Evolutionary conservation across 2,113 vertebrate genomes (phyloP).

Genomic region (Phalacrocorax brasilianus): DNA sequence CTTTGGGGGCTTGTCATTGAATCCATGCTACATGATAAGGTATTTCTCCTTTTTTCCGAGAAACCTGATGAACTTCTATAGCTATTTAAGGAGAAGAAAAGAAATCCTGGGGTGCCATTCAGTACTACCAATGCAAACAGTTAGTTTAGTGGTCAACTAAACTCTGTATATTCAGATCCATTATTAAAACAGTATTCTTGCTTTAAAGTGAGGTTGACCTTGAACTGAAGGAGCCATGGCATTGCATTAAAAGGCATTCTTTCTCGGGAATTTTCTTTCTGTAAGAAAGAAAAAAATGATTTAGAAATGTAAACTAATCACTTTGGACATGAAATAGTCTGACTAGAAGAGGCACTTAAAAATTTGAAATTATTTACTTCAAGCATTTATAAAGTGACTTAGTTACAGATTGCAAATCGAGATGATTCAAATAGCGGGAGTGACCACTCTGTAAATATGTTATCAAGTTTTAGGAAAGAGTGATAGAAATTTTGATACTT

Average conservation of each 20-base stretch:
- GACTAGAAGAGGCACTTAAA: not conserved
- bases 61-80: not conserved
- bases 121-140: not conserved
- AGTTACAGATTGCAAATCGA: not conserved
- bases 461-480: not conserved
- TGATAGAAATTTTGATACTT: not conserved
- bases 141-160: not conserved
- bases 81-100: not conserved
- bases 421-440: not conserved
- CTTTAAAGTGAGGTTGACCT: not conserved
- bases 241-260: not conserved
- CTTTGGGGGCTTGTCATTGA: conserved; percentile 78
- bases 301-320: not conserved
- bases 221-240: not conserved
- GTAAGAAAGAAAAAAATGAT: not conserved
- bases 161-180: not conserved
- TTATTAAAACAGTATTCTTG: not conserved
- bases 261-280: not conserved
- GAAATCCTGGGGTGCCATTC: not conserved
- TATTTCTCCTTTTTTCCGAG: conserved; percentile 1
- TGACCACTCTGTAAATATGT: not conserved
- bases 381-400: not conserved
- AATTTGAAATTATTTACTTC: not conserved
- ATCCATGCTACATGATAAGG: conserved; percentile 79
- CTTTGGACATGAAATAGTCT: not conserved